phyloP scores from a whole-genome alignment of 2,888 invertebrate species.

The Nemotelus pantherinus region DNA sequence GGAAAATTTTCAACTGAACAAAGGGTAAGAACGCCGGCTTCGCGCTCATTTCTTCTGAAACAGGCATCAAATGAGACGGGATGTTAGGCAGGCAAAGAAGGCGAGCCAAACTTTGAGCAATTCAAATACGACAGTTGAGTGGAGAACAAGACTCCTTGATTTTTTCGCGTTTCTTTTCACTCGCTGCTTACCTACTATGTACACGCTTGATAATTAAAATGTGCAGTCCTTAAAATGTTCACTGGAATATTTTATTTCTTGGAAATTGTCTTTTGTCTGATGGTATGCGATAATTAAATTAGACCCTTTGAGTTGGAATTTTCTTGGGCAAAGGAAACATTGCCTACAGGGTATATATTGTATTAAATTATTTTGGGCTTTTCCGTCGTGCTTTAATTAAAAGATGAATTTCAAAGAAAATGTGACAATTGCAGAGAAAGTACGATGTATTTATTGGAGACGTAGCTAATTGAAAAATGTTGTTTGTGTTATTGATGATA shows the following conservation, averaged over 20 bases:
- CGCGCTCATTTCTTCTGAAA: too few relatives aligned
- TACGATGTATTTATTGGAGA: too few relatives aligned
- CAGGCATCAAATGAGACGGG: too few relatives aligned
- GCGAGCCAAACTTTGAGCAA: too few relatives aligned
- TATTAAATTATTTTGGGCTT: not conserved
- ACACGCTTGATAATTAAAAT: conserved; percentile 17
- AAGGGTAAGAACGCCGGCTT: not conserved
- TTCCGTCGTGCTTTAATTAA: not conserved
- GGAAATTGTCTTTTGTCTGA: not conserved
- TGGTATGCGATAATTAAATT: conserved; percentile 11
- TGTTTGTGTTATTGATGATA: too few relatives aligned
- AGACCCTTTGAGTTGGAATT: not conserved
- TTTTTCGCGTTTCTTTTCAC: too few relatives aligned
- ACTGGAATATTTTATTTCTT: not conserved
- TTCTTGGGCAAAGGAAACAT: not conserved
- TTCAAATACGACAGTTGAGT: too few relatives aligned
- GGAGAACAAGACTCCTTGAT: too few relatives aligned
- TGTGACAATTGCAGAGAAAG: too few relatives aligned
- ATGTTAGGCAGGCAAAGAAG: too few relatives aligned
- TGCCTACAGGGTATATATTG: not conserved
- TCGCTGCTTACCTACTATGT: not conserved
- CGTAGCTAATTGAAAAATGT: too few relatives aligned
- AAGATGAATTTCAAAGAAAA: too few relatives aligned
- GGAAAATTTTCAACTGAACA: not conserved
- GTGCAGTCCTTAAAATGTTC: not conserved